Conservation (phyloP, 2,797 vertebrate genomes). For the Helicolenus hilgendorfi region DNA sequence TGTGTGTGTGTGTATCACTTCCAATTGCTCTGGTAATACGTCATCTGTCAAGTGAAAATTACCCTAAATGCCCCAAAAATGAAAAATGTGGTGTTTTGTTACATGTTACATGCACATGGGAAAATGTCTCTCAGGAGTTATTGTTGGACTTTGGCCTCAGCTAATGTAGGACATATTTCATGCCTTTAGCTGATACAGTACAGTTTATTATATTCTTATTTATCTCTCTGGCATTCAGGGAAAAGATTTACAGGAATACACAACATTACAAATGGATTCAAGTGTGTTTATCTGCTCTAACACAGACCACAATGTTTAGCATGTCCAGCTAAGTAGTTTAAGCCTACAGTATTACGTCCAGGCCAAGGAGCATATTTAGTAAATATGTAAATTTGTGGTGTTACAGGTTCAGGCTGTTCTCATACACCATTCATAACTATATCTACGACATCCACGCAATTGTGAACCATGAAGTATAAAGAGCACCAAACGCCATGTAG, state of each 20-base stretch:
- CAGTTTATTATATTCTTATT: not conserved
- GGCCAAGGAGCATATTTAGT: not conserved
- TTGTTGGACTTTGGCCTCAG: not conserved
- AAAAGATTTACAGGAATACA: not conserved
- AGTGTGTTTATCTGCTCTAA: not conserved
- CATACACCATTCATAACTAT: too few species aligned
- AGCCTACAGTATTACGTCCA: not conserved
- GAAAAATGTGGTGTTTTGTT: constrained; percentile 24
- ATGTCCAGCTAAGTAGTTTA: not conserved
- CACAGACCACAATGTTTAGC: not conserved
- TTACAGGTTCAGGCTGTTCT: not conserved
- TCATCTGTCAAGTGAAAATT: constrained; percentile 43
- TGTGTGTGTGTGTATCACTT: not conserved
- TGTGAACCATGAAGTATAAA: too few species aligned
- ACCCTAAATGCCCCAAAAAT: constrained; percentile 5
- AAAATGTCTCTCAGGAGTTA: constrained; percentile 8
- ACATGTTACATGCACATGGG: not conserved
- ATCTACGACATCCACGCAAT: too few species aligned
- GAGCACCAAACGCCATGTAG: too few species aligned
- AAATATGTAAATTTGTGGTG: not conserved
- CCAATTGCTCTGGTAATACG: constrained; percentile 4
- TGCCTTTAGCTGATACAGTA: not conserved
- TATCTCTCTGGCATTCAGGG: not conserved
- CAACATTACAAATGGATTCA: not conserved
- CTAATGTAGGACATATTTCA: constrained; percentile 6